phyloP scores from a whole-genome alignment of 2,797 vertebrate genomes.

The Clarias platycephalus region DNA sequence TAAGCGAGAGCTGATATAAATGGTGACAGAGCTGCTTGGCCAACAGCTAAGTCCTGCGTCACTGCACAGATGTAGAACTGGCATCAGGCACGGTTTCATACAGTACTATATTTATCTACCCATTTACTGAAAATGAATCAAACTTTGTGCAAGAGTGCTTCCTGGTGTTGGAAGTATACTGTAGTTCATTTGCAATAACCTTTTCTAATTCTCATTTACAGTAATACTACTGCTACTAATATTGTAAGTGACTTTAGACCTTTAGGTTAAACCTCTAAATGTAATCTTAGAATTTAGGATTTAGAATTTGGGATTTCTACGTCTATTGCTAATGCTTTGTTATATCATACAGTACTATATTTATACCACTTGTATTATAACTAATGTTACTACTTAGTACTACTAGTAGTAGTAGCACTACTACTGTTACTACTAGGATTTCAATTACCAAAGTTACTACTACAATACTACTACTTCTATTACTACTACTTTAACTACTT shows the following conservation, averaged over 20 bases:
- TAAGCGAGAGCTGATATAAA: constrained; percentile 49
- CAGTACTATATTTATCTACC: neutral
- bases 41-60: neutral
- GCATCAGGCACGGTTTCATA: constrained; percentile 31
- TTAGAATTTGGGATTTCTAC: too few species aligned
- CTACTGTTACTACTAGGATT: neutral
- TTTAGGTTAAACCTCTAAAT: too few species aligned
- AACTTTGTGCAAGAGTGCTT: constrained; percentile 5
- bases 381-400: neutral
- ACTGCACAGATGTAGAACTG: constrained; percentile 34
- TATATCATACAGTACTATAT: too few species aligned
- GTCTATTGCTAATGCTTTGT: too few species aligned
- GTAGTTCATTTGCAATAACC: neutral
- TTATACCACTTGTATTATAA: neutral
- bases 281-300: too few species aligned
- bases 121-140: neutral
- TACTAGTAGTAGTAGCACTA: neutral
- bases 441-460: neutral
- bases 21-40: constrained; percentile 29
- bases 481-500: neutral
- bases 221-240: neutral
- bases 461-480: neutral
- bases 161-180: neutral
- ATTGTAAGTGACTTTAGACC: too few species aligned
- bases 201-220: neutral